Percentiles rank a stretch among this genome's conserved stretches.
Conservation (phyloP, 2,888 invertebrate genomes). For the Epinotia bilunana region DNA sequence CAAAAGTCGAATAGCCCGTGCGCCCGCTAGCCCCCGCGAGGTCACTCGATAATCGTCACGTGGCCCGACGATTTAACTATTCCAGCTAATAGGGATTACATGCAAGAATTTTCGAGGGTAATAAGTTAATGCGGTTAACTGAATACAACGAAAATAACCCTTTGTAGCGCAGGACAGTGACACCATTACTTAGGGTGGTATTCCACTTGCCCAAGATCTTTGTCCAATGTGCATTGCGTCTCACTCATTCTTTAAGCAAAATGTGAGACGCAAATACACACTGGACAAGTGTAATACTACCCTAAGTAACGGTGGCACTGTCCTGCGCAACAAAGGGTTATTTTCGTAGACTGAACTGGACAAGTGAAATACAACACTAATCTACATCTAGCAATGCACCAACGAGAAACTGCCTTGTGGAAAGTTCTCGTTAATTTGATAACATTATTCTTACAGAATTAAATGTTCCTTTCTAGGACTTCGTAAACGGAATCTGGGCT, state of each 20-base stretch:
- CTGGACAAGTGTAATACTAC: too few relatives aligned
- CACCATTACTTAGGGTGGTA: not conserved
- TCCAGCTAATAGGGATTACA: conserved; percentile 4
- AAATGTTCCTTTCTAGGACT: too few relatives aligned
- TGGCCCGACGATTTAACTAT: conserved; percentile 5
- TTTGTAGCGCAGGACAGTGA: not conserved
- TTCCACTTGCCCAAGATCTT: too few relatives aligned
- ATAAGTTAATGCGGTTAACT: conserved; percentile 2
- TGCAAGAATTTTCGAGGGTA: conserved; percentile 3
- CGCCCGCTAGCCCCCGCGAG: conserved; percentile 1
- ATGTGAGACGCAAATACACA: too few relatives aligned
- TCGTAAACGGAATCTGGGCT: too few relatives aligned
- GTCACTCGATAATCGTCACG: conserved; percentile 21
- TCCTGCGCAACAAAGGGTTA: not conserved
- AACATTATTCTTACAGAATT: too few relatives aligned
- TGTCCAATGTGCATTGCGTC: too few relatives aligned
- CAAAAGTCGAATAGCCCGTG: not conserved
- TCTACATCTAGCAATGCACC: too few relatives aligned
- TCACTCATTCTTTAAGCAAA: too few relatives aligned
- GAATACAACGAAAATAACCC: not conserved
- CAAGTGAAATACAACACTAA: too few relatives aligned
- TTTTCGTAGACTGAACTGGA: not conserved
- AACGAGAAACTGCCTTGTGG: too few relatives aligned
- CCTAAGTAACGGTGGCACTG: not conserved
- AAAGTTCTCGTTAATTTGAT: too few relatives aligned